These are phyloP conservation scores for Lerema accius DNA, from an alignment of 1,140 invertebrate species.

Conservation along the genomic window DNA sequence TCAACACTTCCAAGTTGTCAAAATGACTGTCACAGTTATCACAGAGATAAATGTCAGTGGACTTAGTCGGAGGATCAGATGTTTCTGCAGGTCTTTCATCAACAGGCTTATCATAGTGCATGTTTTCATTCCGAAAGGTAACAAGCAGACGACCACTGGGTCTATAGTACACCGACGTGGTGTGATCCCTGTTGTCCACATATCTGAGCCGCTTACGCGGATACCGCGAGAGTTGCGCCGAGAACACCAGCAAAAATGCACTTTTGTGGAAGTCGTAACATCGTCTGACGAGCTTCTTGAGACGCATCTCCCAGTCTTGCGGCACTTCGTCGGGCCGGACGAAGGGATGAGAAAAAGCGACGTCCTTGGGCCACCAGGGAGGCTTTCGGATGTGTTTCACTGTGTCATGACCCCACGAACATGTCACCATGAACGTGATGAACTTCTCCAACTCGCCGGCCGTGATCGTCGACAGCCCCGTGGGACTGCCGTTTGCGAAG, in stretches of 20 bases:
- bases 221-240: slow-evolving; percentile 86
- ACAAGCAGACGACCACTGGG: slow-evolving; percentile 86
- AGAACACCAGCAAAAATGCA: slow-evolving; percentile 88
- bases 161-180: slow-evolving; percentile 87
- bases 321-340: slow-evolving; percentile 77
- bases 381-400: slow-evolving; percentile 84
- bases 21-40: slow-evolving; percentile 87
- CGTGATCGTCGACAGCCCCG: slow-evolving; percentile 85
- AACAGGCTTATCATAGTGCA: slow-evolving; percentile 78
- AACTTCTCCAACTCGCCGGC: slow-evolving; percentile 86
- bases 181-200: slow-evolving; percentile 88
- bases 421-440: slow-evolving; percentile 89
- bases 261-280: slow-evolving; percentile 89
- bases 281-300: slow-evolving; percentile 86
- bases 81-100: slow-evolving; percentile 64
- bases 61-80: slow-evolving; percentile 47
- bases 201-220: slow-evolving; percentile 86
- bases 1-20: slow-evolving; percentile 69
- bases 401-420: slow-evolving; percentile 86
- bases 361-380: slow-evolving; percentile 87
- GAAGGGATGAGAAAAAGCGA: slow-evolving; percentile 85
- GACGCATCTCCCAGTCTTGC: slow-evolving; percentile 84
- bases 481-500: slow-evolving; percentile 87
- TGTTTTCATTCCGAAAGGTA: slow-evolving; percentile 90
- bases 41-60: slow-evolving; percentile 88